Conservation (phyloP, 92 coral and sea anemone genomes). For the Metridium senile region DNA sequence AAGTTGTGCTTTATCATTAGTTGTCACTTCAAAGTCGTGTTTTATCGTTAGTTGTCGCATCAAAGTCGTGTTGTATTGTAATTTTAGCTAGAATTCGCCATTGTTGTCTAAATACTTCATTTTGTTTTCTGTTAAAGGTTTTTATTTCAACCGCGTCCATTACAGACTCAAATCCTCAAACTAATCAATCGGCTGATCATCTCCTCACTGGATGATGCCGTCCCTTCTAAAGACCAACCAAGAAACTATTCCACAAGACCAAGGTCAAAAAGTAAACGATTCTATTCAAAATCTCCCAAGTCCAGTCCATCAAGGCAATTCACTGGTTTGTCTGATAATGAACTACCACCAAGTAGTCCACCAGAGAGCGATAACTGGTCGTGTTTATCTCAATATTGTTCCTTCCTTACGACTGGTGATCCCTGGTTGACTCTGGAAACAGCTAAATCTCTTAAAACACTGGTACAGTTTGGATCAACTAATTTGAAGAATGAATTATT, state of each 20-base stretch:
- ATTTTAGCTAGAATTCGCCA: too few relatives aligned
- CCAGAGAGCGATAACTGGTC: slow-evolving; percentile 62
- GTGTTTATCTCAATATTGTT: slow-evolving; percentile 78
- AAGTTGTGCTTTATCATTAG: too few relatives aligned
- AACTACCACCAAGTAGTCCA: slow-evolving; percentile 41
- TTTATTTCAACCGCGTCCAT: slow-evolving; percentile 56
- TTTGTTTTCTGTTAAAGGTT: slow-evolving; percentile 42
- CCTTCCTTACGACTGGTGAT: slow-evolving; percentile 57
- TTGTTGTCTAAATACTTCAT: neutral
- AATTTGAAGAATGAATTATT: slow-evolving; percentile 73
- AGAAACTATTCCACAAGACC: slow-evolving; percentile 25
- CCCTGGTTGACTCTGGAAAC: slow-evolving; percentile 63
- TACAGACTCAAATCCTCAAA: slow-evolving; percentile 61
- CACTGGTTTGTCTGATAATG: slow-evolving; percentile 64
- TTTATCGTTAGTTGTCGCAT: too few relatives aligned
- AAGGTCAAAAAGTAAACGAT: slow-evolving; percentile 38
- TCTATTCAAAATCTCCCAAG: slow-evolving; percentile 54
- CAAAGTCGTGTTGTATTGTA: too few relatives aligned
- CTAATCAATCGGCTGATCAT: slow-evolving; percentile 67
- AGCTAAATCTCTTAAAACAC: slow-evolving; percentile 65
- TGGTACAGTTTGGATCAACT: slow-evolving; percentile 77
- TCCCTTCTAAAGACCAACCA: slow-evolving; percentile 6
- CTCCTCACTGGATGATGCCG: slow-evolving; percentile 58
- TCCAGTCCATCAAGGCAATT: slow-evolving; percentile 61
- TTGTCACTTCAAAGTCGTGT: too few relatives aligned